Evolutionary conservation across 2,113 vertebrate species (phyloP).

Genomic region (Petromus typicus): DNA sequence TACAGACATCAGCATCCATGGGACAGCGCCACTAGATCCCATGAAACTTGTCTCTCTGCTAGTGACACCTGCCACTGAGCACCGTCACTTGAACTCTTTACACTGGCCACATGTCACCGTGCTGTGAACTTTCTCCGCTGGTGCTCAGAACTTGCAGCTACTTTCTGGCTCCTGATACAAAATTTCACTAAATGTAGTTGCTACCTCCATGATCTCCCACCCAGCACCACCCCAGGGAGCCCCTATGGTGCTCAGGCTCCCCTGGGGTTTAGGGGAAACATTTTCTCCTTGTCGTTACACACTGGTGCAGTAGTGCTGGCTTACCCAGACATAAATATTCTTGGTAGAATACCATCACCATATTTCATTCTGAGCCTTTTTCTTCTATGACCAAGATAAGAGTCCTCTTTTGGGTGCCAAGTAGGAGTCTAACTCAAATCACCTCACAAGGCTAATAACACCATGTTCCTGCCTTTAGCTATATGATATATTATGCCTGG

Average conservation of each 20-base stretch:
- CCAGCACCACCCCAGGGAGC: too few relatives aligned
- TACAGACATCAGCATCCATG: not conserved
- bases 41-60: not conserved
- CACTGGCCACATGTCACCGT: not conserved
- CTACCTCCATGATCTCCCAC: not conserved
- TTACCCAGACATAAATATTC: not conserved
- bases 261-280: not conserved
- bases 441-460: too few relatives aligned
- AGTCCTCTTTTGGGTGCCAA: not conserved
- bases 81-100: not conserved
- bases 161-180: not conserved
- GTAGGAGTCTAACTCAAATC: not conserved
- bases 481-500: not conserved
- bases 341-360: not conserved
- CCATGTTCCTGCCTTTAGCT: not conserved
- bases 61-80: not conserved
- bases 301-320: too few relatives aligned
- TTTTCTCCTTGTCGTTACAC: not conserved
- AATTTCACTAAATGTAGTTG: not conserved
- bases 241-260: too few relatives aligned
- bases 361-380: not conserved
- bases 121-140: not conserved
- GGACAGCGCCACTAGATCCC: too few relatives aligned
- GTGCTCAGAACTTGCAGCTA: not conserved
- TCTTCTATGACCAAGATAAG: not conserved